A percentile compares a stretch with the other conserved stretches of the same genome.
Conservation (phyloP, 2,113 vertebrate species). For the Clarias macrocephalus region DNA sequence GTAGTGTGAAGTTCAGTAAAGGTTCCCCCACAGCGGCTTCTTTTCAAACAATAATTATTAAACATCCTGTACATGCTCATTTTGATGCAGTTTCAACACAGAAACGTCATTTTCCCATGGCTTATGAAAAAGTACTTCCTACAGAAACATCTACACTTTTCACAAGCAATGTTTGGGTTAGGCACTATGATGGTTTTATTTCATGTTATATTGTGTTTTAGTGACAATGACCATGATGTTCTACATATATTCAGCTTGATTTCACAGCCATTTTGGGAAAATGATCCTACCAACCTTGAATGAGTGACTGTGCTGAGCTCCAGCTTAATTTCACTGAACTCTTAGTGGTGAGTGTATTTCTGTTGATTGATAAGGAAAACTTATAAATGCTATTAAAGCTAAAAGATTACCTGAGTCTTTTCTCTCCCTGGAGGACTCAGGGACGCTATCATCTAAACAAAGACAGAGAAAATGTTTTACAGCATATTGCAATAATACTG, state of each 20-base stretch:
- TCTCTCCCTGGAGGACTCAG: constrained; percentile 81
- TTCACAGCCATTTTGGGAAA: constrained; percentile 35
- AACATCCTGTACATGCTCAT: not conserved
- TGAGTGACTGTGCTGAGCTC: not conserved
- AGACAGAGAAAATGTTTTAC: constrained; percentile 80
- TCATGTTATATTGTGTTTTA: not conserved
- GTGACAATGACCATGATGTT: constrained; percentile 15
- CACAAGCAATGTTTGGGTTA: constrained; percentile 21
- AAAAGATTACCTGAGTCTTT: constrained; percentile 92
- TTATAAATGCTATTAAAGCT: constrained; percentile 4
- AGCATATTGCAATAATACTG: constrained; percentile 75
- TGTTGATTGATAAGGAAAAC: not conserved
- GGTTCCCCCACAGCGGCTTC: not conserved
- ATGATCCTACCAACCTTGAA: constrained; percentile 10
- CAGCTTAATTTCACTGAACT: not conserved
- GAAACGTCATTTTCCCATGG: constrained; percentile 28
- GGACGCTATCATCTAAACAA: constrained; percentile 91
- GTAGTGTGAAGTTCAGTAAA: not conserved
- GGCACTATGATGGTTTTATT: constrained; percentile 31
- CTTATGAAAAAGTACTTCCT: constrained; percentile 45
- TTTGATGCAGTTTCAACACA: not conserved
- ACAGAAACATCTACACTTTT: constrained; percentile 33
- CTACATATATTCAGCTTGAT: not conserved
- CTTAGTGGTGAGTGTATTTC: not conserved
- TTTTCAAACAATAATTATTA: not conserved